Conservation (phyloP, 2,797 vertebrate species). For the Microctenopoma steveboyesi region DNA sequence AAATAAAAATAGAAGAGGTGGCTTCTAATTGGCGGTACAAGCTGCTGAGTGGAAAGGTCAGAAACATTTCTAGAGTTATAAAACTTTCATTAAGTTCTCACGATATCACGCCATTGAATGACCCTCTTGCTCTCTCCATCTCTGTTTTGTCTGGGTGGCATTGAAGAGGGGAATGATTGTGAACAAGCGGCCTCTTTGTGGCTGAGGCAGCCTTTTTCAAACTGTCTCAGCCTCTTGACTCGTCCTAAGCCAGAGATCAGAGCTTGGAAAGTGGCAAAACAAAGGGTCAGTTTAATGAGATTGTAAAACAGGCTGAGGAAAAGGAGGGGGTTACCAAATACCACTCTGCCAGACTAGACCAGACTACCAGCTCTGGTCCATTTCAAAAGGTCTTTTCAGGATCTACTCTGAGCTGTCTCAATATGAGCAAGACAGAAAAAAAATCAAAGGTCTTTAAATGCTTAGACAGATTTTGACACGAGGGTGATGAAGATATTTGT, state of each 20-base stretch:
- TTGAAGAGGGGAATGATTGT: slow-evolving; percentile 74
- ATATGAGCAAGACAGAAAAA: slow-evolving; percentile 69
- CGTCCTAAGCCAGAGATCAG: slow-evolving; percentile 88
- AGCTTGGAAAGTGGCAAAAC: slow-evolving; percentile 89
- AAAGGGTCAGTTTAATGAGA: slow-evolving; percentile 88
- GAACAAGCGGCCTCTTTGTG: slow-evolving; percentile 87
- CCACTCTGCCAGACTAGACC: slow-evolving; percentile 29
- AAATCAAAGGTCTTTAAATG: slow-evolving; percentile 81
- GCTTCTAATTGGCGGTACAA: slow-evolving; percentile 80
- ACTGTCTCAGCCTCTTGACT: slow-evolving; percentile 88
- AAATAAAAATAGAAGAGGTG: background rate
- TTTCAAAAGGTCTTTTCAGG: slow-evolving; percentile 87
- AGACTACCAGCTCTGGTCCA: slow-evolving; percentile 82
- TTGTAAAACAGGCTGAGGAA: slow-evolving; percentile 85
- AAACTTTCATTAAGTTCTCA: slow-evolving; percentile 93
- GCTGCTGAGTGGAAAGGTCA: slow-evolving; percentile 86
- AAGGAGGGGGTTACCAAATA: slow-evolving; percentile 76
- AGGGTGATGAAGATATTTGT: slow-evolving; percentile 78
- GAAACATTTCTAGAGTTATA: slow-evolving; percentile 92
- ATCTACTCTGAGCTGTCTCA: slow-evolving; percentile 80
- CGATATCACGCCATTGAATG: slow-evolving; percentile 85
- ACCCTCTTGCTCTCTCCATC: slow-evolving; percentile 77
- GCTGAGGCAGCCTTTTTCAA: slow-evolving; percentile 83
- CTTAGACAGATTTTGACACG: slow-evolving; percentile 79
- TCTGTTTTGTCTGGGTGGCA: slow-evolving; percentile 71